Conservation (phyloP, 2,113 vertebrate species). For the Phrynosoma blainvillii region DNA sequence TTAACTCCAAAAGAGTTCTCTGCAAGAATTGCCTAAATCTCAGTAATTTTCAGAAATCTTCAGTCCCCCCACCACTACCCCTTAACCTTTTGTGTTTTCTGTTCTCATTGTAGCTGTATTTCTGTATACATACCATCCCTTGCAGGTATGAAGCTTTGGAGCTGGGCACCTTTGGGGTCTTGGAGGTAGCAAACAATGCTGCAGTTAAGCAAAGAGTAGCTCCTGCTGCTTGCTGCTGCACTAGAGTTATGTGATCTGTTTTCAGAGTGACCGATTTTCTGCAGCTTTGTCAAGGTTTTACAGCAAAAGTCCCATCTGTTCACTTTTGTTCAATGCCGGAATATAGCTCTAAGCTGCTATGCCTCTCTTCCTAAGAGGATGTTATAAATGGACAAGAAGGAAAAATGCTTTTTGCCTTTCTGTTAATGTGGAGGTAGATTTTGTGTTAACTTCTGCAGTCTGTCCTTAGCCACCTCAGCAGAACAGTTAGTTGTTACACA, state of each 20-base stretch:
- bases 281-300: neutral
- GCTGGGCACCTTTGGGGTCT: neutral
- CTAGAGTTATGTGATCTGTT: neutral
- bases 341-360: neutral
- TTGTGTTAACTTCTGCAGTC: neutral
- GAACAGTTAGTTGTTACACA: neutral
- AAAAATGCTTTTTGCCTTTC: neutral
- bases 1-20: neutral
- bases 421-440: neutral
- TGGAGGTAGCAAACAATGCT: neutral
- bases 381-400: neutral
- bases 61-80: neutral
- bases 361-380: neutral
- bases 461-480: constrained; percentile 6
- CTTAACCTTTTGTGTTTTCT: neutral
- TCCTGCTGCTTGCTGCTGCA: neutral
- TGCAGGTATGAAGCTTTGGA: neutral
- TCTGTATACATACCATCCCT: neutral
- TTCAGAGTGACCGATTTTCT: neutral
- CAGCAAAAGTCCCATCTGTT: neutral
- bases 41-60: neutral
- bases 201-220: neutral
- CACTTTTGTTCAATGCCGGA: neutral
- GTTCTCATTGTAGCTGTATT: neutral
- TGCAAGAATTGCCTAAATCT: neutral